Evolutionary conservation across 1,140 invertebrate genomes (phyloP).

Genomic region (Nasonia giraulti): DNA sequence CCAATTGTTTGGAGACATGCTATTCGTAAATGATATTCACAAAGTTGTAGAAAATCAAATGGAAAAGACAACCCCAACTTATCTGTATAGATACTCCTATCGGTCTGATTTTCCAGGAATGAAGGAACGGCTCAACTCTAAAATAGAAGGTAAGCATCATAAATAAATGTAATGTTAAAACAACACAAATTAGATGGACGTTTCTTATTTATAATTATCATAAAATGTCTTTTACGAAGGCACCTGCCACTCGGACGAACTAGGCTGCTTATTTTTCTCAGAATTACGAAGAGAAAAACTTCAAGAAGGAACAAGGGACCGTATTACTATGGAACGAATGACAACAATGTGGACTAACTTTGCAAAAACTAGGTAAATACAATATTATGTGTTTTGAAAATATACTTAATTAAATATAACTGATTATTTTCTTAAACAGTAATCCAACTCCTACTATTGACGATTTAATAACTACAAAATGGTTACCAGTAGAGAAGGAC

Average conservation of each 20-base stretch:
- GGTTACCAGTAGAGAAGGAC: conserved; percentile 62
- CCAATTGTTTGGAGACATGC: conserved; percentile 68
- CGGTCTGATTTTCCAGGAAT: conserved; percentile 43
- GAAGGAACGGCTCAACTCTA: conserved; percentile 26
- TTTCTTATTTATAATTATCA: neutral
- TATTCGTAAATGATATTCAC: conserved; percentile 66
- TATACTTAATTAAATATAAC: neutral
- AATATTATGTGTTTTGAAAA: neutral
- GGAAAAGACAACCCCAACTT: conserved; percentile 63
- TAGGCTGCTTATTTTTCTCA: conserved; percentile 56
- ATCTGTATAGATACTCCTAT: conserved; percentile 72
- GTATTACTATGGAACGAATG: conserved; percentile 58
- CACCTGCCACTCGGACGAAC: conserved; percentile 60
- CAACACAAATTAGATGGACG: neutral
- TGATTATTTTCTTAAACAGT: conserved; percentile 53
- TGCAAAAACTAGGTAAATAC: conserved; percentile 65
- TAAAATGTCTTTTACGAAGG: conserved; percentile 52
- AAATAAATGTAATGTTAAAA: neutral
- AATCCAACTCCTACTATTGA: conserved; percentile 68
- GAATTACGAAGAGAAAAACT: conserved; percentile 28
- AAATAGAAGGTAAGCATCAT: conserved; percentile 52
- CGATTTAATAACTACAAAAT: conserved; percentile 62
- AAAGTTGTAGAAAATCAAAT: conserved; percentile 66
- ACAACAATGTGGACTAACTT: conserved; percentile 71
- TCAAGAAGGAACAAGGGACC: conserved; percentile 56